phyloP scores from a whole-genome alignment of 2,888 invertebrate species.

The Chorisops tibialis region DNA sequence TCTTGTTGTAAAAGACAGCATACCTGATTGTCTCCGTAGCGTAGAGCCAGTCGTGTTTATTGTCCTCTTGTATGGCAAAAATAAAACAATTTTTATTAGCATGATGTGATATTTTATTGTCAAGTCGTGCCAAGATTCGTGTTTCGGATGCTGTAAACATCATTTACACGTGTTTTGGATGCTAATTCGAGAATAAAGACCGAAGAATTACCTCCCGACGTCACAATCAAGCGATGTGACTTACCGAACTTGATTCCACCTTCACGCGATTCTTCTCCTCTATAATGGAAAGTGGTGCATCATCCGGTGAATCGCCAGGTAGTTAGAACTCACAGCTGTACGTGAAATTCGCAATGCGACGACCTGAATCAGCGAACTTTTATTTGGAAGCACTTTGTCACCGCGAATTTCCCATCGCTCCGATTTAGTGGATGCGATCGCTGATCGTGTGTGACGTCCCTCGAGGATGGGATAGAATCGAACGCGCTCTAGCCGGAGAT shows the following conservation, averaged over 20 bases:
- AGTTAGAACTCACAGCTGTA: too few species aligned
- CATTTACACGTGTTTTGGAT: slow-evolving; percentile 25
- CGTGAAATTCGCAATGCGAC: too few species aligned
- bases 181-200: slow-evolving; percentile 4
- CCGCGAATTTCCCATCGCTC: slow-evolving; percentile 6
- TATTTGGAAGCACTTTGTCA: slow-evolving; percentile 6
- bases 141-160: slow-evolving; percentile 28
- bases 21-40: too few species aligned
- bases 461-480: not conserved
- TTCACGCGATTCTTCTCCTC: not conserved
- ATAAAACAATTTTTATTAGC: slow-evolving; percentile 18
- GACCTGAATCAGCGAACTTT: too few species aligned
- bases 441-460: not conserved
- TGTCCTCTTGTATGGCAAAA: too few species aligned
- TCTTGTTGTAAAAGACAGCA: too few species aligned
- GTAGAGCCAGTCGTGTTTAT: too few species aligned
- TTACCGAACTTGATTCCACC: too few species aligned
- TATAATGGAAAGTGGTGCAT: not conserved
- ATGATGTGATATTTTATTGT: slow-evolving; percentile 24
- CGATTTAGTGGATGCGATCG: not conserved
- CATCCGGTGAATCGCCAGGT: too few species aligned
- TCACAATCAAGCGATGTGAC: too few species aligned
- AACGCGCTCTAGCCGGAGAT: not conserved
- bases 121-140: slow-evolving; percentile 21
- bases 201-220: not conserved